phyloP scores from a whole-genome alignment of 2,797 vertebrate genomes.

The Notolabrus celidotus region DNA sequence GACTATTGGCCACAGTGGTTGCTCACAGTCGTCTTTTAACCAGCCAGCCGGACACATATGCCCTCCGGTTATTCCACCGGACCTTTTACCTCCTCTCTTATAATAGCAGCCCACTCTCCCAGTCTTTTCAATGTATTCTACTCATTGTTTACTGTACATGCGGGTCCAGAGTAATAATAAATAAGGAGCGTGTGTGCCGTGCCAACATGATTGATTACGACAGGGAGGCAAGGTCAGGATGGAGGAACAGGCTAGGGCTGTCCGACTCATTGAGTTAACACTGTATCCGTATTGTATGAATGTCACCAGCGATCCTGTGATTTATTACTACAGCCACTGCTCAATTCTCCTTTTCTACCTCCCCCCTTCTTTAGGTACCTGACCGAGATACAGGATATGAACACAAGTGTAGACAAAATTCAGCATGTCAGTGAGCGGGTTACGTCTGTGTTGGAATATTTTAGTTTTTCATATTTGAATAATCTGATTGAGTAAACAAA shows the following conservation, averaged over 20 bases:
- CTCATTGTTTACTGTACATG: conserved; percentile 88
- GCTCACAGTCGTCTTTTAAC: conserved; percentile 76
- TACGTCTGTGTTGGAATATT: conserved; percentile 58
- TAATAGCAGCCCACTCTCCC: conserved; percentile 80
- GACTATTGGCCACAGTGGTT: conserved; percentile 57
- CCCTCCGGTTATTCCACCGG: conserved; percentile 81
- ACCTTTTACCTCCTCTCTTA: conserved; percentile 82
- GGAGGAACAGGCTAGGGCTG: conserved; percentile 87
- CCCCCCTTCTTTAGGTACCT: conserved; percentile 82
- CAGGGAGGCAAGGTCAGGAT: conserved; percentile 87
- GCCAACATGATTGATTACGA: conserved; percentile 87
- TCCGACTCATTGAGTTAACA: conserved; percentile 88
- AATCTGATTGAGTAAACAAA: conserved; percentile 13
- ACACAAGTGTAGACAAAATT: conserved; percentile 80
- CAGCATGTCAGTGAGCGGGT: conserved; percentile 60
- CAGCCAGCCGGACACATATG: conserved; percentile 81
- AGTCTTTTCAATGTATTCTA: conserved; percentile 85
- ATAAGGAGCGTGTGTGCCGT: conserved; percentile 86
- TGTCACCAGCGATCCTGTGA: conserved; percentile 87
- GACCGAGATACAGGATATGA: conserved; percentile 85
- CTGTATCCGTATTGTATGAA: conserved; percentile 88
- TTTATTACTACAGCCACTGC: conserved; percentile 87
- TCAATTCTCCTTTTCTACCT: conserved; percentile 86
- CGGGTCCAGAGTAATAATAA: conserved; percentile 87
- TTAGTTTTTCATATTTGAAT: conserved; percentile 30